A percentile compares a stretch with the other conserved stretches of the same genome.
phyloP scores from a whole-genome alignment of 2,797 vertebrate species.

The Rhadinocentrus ornatus region DNA sequence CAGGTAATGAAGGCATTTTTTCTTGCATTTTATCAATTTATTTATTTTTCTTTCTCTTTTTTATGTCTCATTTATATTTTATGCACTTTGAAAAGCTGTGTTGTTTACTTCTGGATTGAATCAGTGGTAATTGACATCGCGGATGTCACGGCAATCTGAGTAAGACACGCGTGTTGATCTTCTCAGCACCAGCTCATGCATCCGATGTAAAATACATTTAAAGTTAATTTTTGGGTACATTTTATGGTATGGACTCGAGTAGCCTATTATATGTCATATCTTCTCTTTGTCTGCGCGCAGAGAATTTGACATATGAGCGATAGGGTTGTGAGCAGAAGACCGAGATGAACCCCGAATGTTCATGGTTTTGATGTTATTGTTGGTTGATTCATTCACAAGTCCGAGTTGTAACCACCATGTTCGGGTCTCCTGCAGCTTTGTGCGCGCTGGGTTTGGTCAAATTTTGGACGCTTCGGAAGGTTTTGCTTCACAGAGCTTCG shows the following conservation, averaged over 20 bases:
- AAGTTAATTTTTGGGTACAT: neutral
- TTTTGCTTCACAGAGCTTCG: neutral
- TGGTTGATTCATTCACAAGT: neutral
- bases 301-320: neutral
- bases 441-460: slow-evolving; percentile 6
- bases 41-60: neutral
- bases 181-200: too few species aligned
- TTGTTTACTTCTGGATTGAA: neutral
- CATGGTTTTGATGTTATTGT: neutral
- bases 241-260: neutral
- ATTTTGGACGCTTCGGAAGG: slow-evolving; percentile 10
- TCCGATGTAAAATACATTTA: neutral
- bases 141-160: neutral
- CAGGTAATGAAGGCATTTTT: slow-evolving; percentile 56
- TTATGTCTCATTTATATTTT: neutral
- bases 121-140: neutral
- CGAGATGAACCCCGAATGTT: neutral
- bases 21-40: too few species aligned
- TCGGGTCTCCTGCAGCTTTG: neutral
- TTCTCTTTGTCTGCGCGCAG: neutral
- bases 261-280: too few species aligned
- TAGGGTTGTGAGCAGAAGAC: neutral
- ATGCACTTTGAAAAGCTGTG: neutral
- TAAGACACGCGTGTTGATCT: too few species aligned
- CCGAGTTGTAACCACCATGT: neutral